These are phyloP conservation scores for Drosophila dives DNA, from an alignment of 2,888 invertebrate genomes.

Conservation along the genomic window DNA sequence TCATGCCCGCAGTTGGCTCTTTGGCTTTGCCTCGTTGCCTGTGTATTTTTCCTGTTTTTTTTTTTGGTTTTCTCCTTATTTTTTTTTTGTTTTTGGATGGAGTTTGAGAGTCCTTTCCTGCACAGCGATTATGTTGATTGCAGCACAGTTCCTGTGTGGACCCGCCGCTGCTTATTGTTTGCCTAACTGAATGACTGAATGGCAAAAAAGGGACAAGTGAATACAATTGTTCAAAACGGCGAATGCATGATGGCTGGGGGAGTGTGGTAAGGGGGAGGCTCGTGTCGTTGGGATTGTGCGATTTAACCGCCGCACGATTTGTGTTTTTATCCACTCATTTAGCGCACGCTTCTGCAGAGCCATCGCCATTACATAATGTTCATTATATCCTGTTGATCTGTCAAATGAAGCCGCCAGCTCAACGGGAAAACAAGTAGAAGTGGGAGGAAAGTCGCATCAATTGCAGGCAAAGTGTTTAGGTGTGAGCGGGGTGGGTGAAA, in stretches of 20 bases:
- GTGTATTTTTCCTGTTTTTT: background rate
- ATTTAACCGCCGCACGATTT: slow-evolving; percentile 28
- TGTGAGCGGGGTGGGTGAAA: background rate
- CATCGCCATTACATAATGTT: slow-evolving; percentile 72
- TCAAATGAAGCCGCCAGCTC: slow-evolving; percentile 58
- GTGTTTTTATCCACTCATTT: slow-evolving; percentile 72
- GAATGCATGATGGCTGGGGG: background rate
- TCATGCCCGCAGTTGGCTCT: slow-evolving; percentile 64
- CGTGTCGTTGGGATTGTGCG: background rate
- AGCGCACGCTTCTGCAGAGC: slow-evolving; percentile 62
- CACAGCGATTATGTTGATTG: slow-evolving; percentile 79
- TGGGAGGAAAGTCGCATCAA: slow-evolving; percentile 29
- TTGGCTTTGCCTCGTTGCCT: slow-evolving; percentile 29
- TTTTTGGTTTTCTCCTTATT: background rate
- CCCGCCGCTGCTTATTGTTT: slow-evolving; percentile 71
- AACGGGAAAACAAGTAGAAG: slow-evolving; percentile 19
- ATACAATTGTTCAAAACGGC: slow-evolving; percentile 44
- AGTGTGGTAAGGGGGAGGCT: too few relatives aligned
- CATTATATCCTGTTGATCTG: slow-evolving; percentile 80
- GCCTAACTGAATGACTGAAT: slow-evolving; percentile 76
- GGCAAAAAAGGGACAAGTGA: slow-evolving; percentile 46
- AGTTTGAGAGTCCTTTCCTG: slow-evolving; percentile 61
- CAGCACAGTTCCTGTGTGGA: slow-evolving; percentile 78
- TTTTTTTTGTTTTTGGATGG: background rate
- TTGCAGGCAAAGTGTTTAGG: slow-evolving; percentile 54